Evolutionary conservation across 2,797 vertebrate genomes (phyloP).

Genomic region (Siniperca undulata): DNA sequence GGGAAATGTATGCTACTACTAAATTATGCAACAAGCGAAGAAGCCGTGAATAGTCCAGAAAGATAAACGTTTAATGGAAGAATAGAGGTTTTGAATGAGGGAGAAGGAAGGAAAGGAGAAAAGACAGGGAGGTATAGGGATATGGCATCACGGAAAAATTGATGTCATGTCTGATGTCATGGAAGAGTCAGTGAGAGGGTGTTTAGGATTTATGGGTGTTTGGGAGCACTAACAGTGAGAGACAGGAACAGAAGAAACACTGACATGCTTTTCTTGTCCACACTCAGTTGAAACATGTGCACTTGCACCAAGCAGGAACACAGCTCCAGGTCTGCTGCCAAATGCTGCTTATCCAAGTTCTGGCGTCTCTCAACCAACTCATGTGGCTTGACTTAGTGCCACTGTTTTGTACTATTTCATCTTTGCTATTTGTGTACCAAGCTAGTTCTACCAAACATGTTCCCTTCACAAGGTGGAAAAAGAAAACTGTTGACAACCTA

Average conservation of each 20-base stretch:
- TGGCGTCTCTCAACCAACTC: slow-evolving; percentile 60
- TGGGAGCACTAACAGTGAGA: slow-evolving; percentile 11
- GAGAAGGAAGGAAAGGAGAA: background rate
- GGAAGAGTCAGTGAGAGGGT: slow-evolving; percentile 60
- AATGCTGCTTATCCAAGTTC: slow-evolving; percentile 57
- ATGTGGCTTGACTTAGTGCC: slow-evolving; percentile 69
- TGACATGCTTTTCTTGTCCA: slow-evolving; percentile 30
- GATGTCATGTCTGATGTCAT: slow-evolving; percentile 65
- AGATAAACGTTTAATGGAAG: slow-evolving; percentile 31
- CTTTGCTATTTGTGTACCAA: slow-evolving; percentile 55
- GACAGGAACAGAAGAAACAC: slow-evolving; percentile 38
- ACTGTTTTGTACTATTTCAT: slow-evolving; percentile 56
- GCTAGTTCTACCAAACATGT: slow-evolving; percentile 22
- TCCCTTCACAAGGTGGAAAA: slow-evolving; percentile 53
- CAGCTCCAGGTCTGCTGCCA: slow-evolving; percentile 43
- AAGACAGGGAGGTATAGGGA: background rate
- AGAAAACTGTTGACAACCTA: slow-evolving; percentile 46
- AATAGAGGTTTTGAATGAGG: slow-evolving; percentile 1
- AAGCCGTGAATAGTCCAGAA: slow-evolving; percentile 3
- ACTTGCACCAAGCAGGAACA: slow-evolving; percentile 38
- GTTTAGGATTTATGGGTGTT: slow-evolving; percentile 47
- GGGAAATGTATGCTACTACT: slow-evolving; percentile 40
- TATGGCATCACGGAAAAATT: slow-evolving; percentile 46
- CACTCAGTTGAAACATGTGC: slow-evolving; percentile 37
- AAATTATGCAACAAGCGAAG: slow-evolving; percentile 47